Evolutionary conservation across 1,140 invertebrate genomes (phyloP), one percentile per base, ranked within the genome.

Genomic region (Mycetomoellerius zeteki): DNA sequence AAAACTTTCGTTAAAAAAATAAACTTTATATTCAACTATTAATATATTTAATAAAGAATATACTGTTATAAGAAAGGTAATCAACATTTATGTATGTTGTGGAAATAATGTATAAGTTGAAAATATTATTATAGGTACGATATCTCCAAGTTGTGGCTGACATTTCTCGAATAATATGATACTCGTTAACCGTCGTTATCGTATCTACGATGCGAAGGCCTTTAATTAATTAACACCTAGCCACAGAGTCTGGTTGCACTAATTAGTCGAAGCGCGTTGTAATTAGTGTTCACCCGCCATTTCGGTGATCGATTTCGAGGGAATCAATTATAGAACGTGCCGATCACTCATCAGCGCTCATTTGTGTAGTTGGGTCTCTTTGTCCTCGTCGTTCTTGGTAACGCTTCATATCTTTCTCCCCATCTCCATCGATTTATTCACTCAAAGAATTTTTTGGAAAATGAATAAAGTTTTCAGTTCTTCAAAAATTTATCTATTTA

Each of bases 151-250:
- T 84, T 75, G 24, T 4, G 37, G 37, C 19, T 73, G 69, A 62
- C 54, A 75, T 75, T 60, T 73, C 69, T 73, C 80, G 69, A 84
- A 84, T 84, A 73, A 84, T 73, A 50, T 50, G 37, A 60, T 84
- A 73, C 69, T 84, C 69, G 80, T 84, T 84, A 84, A 2, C 69
- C 72, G 30, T 58, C 72, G 72, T 43, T 75, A 58, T 33, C 56
- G 43, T 60, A 47, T 33, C 69, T 60, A 30, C 27, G 86, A 80
- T 52, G 89, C 91, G 93, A 94, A 92, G 93, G 93, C 89, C 91
- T 94, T 91, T 95, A 95, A 95, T 95, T 95, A 95, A 95, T 95
- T 95, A 95, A 95, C 94, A 94, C 94, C 94, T 93, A 92, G 92
- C 91, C 69, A 60, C 78, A 73, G 56, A 82, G 62, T 71, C 86